Evolutionary conservation across 2,797 vertebrate genomes (phyloP), one percentile per base, ranked within the genome.

Genomic region (Lindbergichthys nudifrons): DNA sequence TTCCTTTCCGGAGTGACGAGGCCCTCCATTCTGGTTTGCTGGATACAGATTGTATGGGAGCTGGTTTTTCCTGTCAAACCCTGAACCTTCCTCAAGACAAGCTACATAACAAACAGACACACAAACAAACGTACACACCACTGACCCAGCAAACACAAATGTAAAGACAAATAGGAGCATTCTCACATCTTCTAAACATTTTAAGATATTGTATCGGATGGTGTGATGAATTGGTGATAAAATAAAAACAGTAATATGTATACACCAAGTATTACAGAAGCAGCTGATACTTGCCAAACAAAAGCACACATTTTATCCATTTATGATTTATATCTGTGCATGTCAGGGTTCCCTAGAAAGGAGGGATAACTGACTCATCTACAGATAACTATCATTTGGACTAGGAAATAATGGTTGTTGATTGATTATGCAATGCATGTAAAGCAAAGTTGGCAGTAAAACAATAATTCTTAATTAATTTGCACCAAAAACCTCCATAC

Each of bases 41-140:
- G 84, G 82, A 91, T 84, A 68, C 52, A 73, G 43, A 79, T 65
- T 73, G 78, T 78, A 56, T 67, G 52, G 75, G 80, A 94, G 92
- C 92, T 90, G 92, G 92, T 95, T 95, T 94, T 94, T 94, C 92
- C 92, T 92, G 93, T 93, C 89, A 80, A 84, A 88, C 91, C 64
- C 70, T 70, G 59, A 79, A 77, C 74, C 86, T 85, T 86, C 85
- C 82, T 77, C 75, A 19, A 77, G 36, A 67, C 36, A 62, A 63
- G 51, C 65, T 73, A 70, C 15, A 43, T 45, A 65, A 60, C 43
- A 58, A 60, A 39, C 41, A 72, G 1, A 72, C 26, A 70, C 3
- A 4, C 51, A 23, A 26, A 39, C 54, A 65, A 39, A 26, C 30
- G 41, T 32, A 62, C 10, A 36, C 7, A 18, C 45, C 12, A 45